A percentile compares a stretch with the other conserved stretches of the same genome.
phyloP scores from a whole-genome alignment of 2,797 vertebrate species.

The Argentina silus region DNA sequence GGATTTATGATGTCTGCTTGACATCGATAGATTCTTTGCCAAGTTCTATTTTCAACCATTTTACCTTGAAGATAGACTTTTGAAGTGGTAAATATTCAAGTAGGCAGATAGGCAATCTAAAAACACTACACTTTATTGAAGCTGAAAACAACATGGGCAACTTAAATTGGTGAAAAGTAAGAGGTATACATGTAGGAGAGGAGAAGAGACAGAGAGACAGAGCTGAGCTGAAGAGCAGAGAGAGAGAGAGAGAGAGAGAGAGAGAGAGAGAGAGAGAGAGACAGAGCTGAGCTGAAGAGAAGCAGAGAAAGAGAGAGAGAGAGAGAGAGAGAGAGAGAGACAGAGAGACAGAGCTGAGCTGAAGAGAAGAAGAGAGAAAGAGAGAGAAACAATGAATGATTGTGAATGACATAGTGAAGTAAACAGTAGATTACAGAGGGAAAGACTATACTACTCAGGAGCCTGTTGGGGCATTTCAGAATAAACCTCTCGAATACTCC shows the following conservation, averaged over 20 bases:
- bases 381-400: slow-evolving; percentile 58
- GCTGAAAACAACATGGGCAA: background rate
- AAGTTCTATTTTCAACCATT: slow-evolving; percentile 26
- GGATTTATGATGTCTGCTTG: slow-evolving; percentile 25
- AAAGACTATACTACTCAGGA: slow-evolving; percentile 25
- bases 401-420: background rate
- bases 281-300: slow-evolving; percentile 13
- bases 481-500: slow-evolving; percentile 51
- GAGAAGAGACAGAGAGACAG: slow-evolving; percentile 20
- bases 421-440: background rate
- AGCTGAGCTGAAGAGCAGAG: background rate
- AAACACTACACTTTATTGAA: background rate
- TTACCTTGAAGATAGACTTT: slow-evolving; percentile 42
- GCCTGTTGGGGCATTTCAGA: slow-evolving; percentile 54
- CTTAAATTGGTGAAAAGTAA: background rate
- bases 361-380: slow-evolving; percentile 18
- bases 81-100: slow-evolving; percentile 26
- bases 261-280: slow-evolving; percentile 7
- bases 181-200: slow-evolving; percentile 4
- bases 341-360: slow-evolving; percentile 5
- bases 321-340: slow-evolving; percentile 4
- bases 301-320: background rate
- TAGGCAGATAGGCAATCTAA: background rate
- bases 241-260: background rate
- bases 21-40: slow-evolving; percentile 21